phyloP scores from a whole-genome alignment of 2,797 vertebrate genomes.

The Alfaro cultratus region DNA sequence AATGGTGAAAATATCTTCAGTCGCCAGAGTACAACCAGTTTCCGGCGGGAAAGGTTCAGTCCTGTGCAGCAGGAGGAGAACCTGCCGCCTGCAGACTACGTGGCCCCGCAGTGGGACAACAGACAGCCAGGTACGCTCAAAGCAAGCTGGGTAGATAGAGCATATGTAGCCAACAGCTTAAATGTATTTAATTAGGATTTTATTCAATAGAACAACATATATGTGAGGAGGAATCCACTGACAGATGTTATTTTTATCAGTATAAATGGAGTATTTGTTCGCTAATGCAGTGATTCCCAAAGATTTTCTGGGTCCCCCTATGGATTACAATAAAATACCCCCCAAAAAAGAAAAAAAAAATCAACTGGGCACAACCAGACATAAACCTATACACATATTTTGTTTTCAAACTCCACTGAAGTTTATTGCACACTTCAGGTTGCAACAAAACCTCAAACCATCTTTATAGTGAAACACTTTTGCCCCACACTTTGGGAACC shows the following conservation, averaged over 20 bases:
- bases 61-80: constrained; percentile 28
- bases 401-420: too few relatives aligned
- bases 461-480: too few relatives aligned
- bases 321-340: too few relatives aligned
- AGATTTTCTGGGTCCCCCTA: too few relatives aligned
- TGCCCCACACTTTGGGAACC: too few relatives aligned
- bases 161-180: background rate
- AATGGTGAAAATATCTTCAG: constrained; percentile 63
- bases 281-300: background rate
- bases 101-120: constrained; percentile 35
- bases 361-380: too few relatives aligned
- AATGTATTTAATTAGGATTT: background rate
- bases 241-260: background rate
- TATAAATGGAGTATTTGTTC: background rate
- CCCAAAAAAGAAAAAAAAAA: too few relatives aligned
- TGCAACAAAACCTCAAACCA: too few relatives aligned
- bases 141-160: background rate
- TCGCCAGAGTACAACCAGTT: constrained; percentile 42
- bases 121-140: constrained; percentile 60
- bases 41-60: constrained; percentile 34
- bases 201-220: background rate
- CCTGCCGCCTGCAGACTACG: constrained; percentile 38
- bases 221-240: background rate
- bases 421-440: too few relatives aligned
- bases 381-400: too few relatives aligned